A percentile compares a stretch with the other conserved stretches of the same genome.
Conservation (phyloP, 2,888 invertebrate species). For the Meganola albula region DNA sequence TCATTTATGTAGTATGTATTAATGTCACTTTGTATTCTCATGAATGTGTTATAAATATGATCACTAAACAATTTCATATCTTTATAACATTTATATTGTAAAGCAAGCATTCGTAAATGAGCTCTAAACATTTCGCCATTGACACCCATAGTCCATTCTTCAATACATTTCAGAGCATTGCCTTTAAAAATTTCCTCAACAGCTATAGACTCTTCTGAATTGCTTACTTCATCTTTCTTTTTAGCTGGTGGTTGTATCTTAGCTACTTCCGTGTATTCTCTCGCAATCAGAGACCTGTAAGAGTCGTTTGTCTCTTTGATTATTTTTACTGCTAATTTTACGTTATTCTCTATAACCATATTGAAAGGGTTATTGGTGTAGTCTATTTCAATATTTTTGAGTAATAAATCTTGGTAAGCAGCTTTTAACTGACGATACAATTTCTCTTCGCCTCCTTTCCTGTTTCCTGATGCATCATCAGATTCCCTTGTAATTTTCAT, state of each 20-base stretch:
- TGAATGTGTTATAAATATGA: constrained; percentile 60
- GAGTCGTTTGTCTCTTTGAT: constrained; percentile 54
- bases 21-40: constrained; percentile 59
- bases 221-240: constrained; percentile 52
- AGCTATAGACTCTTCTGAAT: constrained; percentile 42
- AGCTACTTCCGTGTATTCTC: constrained; percentile 56
- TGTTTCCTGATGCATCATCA: constrained; percentile 51
- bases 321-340: constrained; percentile 53
- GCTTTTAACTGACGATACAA: constrained; percentile 49
- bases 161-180: constrained; percentile 62
- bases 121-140: constrained; percentile 76
- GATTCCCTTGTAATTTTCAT: constrained; percentile 51
- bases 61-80: constrained; percentile 66
- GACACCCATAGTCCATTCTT: constrained; percentile 78
- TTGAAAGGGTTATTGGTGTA: constrained; percentile 65
- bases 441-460: constrained; percentile 59
- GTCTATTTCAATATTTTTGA: constrained; percentile 55
- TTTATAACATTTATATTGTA: constrained; percentile 55
- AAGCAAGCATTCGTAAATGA: constrained; percentile 54
- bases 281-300: constrained; percentile 49
- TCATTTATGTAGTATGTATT: constrained; percentile 63
- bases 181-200: constrained; percentile 53
- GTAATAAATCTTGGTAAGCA: constrained; percentile 54
- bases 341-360: constrained; percentile 58
- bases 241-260: constrained; percentile 46